phyloP scores from a whole-genome alignment of 53 echinoderm and acorn worm species.

The Glandiceps talaboti region DNA sequence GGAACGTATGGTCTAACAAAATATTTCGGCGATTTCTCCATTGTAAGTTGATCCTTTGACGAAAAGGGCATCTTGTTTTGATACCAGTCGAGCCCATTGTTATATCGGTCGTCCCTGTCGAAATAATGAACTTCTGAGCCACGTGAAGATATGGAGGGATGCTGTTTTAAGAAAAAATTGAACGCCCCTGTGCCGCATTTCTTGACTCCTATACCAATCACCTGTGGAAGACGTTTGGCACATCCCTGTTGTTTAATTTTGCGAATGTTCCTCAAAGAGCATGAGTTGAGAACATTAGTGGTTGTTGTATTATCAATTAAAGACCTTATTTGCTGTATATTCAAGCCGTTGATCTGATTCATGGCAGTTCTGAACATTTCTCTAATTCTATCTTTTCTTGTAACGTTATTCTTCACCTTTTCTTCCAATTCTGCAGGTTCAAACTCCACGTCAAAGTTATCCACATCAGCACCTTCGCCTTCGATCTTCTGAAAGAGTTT shows the following conservation, averaged over 20 bases:
- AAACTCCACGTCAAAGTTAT: too few relatives aligned
- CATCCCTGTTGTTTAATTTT: slow-evolving; percentile 28
- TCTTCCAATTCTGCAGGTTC: too few relatives aligned
- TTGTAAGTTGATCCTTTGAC: slow-evolving; percentile 37
- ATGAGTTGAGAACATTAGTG: too few relatives aligned
- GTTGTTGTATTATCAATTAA: too few relatives aligned
- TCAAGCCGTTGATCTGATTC: too few relatives aligned
- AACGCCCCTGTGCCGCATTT: slow-evolving; percentile 82
- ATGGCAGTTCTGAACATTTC: too few relatives aligned
- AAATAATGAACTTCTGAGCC: slow-evolving; percentile 54
- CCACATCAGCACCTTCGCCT: too few relatives aligned
- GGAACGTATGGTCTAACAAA: slow-evolving; percentile 26
- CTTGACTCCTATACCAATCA: slow-evolving; percentile 64
- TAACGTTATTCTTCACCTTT: too few relatives aligned
- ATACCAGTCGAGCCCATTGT: slow-evolving; percentile 41
- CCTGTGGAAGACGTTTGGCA: slow-evolving; percentile 38
- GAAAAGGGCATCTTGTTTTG: slow-evolving; percentile 46
- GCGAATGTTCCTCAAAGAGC: too few relatives aligned
- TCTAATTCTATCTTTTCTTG: too few relatives aligned
- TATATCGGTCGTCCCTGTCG: slow-evolving; percentile 19
- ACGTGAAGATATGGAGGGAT: slow-evolving; percentile 60
- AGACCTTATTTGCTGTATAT: too few relatives aligned
- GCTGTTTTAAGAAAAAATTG: slow-evolving; percentile 63
- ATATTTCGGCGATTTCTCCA: slow-evolving; percentile 82
- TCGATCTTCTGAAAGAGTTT: too few relatives aligned